Conservation (phyloP, 2,888 invertebrate genomes). For the Luperina testacea region DNA sequence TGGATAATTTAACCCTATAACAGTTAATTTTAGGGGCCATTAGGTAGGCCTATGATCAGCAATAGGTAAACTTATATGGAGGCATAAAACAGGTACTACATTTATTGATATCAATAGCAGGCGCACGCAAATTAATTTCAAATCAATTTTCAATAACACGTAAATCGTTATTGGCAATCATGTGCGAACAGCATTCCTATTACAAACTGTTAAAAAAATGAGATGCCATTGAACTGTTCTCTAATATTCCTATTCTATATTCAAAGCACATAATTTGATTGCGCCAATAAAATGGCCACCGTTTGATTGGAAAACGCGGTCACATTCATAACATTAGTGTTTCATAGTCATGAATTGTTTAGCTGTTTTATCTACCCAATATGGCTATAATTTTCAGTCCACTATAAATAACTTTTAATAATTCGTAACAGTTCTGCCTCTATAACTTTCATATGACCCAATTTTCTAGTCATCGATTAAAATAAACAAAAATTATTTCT, state of each 20-base stretch:
- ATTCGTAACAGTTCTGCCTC: neutral
- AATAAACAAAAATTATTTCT: too few relatives aligned
- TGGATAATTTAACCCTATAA: neutral
- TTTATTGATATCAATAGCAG: constrained; percentile 3
- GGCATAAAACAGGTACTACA: neutral
- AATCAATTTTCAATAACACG: constrained; percentile 40
- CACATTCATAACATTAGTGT: constrained; percentile 46
- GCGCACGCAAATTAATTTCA: constrained; percentile 13
- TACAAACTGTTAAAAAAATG: constrained; percentile 7
- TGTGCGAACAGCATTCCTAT: constrained; percentile 30
- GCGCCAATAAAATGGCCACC: constrained; percentile 48
- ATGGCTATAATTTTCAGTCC: constrained; percentile 22
- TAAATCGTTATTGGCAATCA: constrained; percentile 31
- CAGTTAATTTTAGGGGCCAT: constrained; percentile 1
- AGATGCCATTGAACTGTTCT: constrained; percentile 35
- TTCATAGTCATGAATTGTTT: constrained; percentile 40
- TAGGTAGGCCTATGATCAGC: constrained; percentile 1
- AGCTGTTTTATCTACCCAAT: constrained; percentile 15
- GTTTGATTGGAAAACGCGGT: constrained; percentile 38
- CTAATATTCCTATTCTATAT: constrained; percentile 43
- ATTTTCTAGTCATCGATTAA: neutral
- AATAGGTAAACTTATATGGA: constrained; percentile 7
- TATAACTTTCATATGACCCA: neutral
- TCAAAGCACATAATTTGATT: constrained; percentile 55
- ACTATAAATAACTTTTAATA: constrained; percentile 18